A percentile compares a stretch with the other conserved stretches of the same genome.
phyloP scores from a whole-genome alignment of 1,140 invertebrate genomes.

The Caenorhabditis elegans region WBcel235 BX284602.5:11732501-11733000 shows the following conservation, averaged over 20 bases:
- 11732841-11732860: background rate
- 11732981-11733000: no score
- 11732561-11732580: background rate
- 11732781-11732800: background rate
- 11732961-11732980: no score
- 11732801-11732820: conserved; percentile 20
- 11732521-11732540: no score
- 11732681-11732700: conserved; percentile 19
- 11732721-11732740: background rate
- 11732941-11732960: no score
- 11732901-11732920: no score
- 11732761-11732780: background rate
- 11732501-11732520: no score
- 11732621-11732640: conserved; percentile 15
- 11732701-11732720: conserved; percentile 14
- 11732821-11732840: background rate
- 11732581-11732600: background rate
- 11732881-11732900: no score
- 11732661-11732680: conserved; percentile 25
- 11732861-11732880: background rate
- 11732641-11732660: conserved; percentile 23
- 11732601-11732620: no score
- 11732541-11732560: no score
- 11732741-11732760: conserved; percentile 24
- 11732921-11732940: no score